Evolutionary conservation across 2,888 invertebrate genomes (phyloP).

Genomic region (Ormyrus rosae): DNA sequence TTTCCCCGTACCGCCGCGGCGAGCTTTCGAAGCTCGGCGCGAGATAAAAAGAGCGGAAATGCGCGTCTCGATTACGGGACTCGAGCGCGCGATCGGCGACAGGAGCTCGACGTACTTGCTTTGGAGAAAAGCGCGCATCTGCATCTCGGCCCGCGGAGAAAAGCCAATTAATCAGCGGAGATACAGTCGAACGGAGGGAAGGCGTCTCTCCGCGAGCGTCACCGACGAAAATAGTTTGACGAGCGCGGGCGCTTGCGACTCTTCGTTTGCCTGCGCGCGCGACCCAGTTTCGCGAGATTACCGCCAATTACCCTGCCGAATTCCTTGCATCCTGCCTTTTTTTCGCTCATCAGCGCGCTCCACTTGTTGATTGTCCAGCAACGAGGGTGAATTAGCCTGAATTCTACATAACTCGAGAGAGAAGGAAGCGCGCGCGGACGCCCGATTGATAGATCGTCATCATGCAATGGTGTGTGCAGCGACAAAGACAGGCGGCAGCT

Average conservation of each 20-base stretch:
- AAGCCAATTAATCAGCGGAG: conserved; percentile 64
- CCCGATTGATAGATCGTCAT: background rate
- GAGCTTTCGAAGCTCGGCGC: too few species aligned
- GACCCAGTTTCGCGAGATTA: conserved; percentile 56
- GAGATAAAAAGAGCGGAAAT: too few species aligned
- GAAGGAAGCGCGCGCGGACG: background rate
- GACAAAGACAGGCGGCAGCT: background rate
- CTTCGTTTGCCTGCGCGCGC: conserved; percentile 34
- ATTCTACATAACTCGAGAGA: background rate
- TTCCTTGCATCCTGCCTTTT: background rate
- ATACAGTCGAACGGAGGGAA: too few species aligned
- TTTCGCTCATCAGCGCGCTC: conserved; percentile 12
- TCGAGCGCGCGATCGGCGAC: conserved; percentile 57
- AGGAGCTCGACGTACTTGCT: conserved; percentile 36
- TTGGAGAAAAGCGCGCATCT: conserved; percentile 10
- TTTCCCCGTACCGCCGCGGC: too few species aligned
- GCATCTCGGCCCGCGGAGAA: conserved; percentile 60
- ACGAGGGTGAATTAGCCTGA: background rate
- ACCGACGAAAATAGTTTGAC: conserved; percentile 68
- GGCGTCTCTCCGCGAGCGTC: conserved; percentile 57
- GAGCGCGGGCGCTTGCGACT: conserved; percentile 57
- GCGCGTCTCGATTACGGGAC: conserved; percentile 41
- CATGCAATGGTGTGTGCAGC: background rate
- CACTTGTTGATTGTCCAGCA: background rate
- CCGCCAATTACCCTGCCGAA: conserved; percentile 39